phyloP scores from a whole-genome alignment of 2,113 vertebrate species.

The Typhlomys cinereus region DNA sequence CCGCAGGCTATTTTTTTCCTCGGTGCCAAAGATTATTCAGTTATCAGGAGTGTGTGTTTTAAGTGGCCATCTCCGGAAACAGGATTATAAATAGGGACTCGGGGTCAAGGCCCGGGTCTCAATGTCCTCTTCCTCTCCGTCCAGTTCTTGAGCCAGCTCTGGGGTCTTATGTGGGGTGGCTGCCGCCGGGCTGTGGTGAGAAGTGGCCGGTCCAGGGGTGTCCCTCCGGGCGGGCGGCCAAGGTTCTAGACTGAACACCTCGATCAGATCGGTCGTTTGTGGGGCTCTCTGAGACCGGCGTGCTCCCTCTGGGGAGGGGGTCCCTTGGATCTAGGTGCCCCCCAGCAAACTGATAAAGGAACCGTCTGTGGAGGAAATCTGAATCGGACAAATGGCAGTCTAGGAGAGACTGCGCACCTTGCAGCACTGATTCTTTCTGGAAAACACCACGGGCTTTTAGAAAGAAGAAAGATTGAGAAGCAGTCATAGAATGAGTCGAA shows the following conservation, averaged over 20 bases:
- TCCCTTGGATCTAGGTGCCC: not conserved
- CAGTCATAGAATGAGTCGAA: not conserved
- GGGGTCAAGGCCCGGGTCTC: conserved; percentile 77
- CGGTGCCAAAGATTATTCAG: conserved; percentile 84
- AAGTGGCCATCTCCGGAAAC: conserved; percentile 82
- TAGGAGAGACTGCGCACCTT: not conserved
- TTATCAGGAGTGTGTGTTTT: conserved; percentile 85
- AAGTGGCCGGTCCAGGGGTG: not conserved
- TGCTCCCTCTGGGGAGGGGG: not conserved
- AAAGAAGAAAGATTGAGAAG: not conserved
- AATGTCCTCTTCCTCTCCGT: conserved; percentile 73
- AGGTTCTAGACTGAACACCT: not conserved
- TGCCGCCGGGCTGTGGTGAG: not conserved
- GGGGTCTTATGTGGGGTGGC: conserved; percentile 49
- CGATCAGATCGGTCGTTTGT: not conserved
- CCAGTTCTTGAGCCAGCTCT: conserved; percentile 60
- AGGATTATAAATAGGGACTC: conserved; percentile 84
- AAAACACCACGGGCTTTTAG: not conserved
- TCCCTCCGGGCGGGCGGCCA: not conserved
- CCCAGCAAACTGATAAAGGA: not conserved
- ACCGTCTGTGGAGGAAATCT: not conserved
- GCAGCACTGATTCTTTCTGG: not conserved
- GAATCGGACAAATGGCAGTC: not conserved
- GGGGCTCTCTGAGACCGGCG: not conserved
- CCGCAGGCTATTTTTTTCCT: conserved; percentile 84